Conservation (phyloP, 2,888 invertebrate genomes). For the Chaetogeoica ovagalla region DNA sequence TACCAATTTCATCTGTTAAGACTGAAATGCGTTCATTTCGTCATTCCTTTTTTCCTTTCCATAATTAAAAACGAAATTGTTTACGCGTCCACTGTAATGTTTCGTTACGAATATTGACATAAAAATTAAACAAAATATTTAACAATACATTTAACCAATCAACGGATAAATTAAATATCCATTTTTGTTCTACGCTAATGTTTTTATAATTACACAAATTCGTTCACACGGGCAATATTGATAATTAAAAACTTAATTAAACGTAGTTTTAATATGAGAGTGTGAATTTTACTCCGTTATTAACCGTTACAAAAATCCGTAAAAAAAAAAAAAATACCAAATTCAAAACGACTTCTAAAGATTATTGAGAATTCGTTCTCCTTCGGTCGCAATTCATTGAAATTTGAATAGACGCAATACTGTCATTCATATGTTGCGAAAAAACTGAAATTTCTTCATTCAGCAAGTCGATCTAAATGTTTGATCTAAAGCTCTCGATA, state of each 20-base stretch:
- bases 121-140: slow-evolving; percentile 4
- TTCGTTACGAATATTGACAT: background rate
- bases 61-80: background rate
- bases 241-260: slow-evolving; percentile 34
- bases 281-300: background rate
- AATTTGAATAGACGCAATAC: no score
- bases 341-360: no score
- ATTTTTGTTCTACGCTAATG: slow-evolving; percentile 15
- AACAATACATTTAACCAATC: slow-evolving; percentile 9
- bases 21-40: background rate
- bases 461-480: no score
- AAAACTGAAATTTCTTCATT: no score
- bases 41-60: background rate
- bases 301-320: background rate
- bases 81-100: background rate
- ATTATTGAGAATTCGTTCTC: no score
- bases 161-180: slow-evolving; percentile 26
- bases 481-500: no score
- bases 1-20: background rate
- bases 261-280: background rate
- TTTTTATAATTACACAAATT: slow-evolving; percentile 11
- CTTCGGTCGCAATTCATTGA: no score
- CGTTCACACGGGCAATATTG: background rate
- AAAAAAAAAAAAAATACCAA: no score
- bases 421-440: no score